These are phyloP conservation scores for Diploscapter pachys DNA, from an alignment of 1,140 invertebrate genomes.

Conservation along the genomic window DNA sequence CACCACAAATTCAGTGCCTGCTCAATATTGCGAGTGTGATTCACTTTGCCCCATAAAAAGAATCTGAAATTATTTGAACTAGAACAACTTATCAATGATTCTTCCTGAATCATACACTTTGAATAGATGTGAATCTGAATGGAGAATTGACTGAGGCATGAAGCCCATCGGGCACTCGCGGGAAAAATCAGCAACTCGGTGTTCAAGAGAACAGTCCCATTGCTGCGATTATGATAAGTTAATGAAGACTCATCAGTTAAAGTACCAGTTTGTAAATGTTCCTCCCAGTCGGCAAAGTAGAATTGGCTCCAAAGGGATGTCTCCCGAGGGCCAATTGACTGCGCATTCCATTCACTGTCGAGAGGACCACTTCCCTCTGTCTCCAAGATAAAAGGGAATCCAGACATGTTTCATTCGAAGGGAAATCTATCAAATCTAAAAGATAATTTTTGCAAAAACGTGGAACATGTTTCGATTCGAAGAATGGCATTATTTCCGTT, in stretches of 20 bases:
- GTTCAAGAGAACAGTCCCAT: slow-evolving; percentile 25
- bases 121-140: slow-evolving; percentile 22
- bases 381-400: neutral
- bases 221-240: neutral
- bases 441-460: neutral
- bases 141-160: slow-evolving; percentile 19
- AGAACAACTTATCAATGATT: neutral
- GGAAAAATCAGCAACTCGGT: slow-evolving; percentile 3
- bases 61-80: neutral
- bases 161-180: slow-evolving; percentile 10
- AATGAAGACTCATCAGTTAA: slow-evolving; percentile 1
- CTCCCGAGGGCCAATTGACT: slow-evolving; percentile 19
- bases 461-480: no score
- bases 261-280: slow-evolving; percentile 32
- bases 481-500: no score
- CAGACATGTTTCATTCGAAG: slow-evolving; percentile 1
- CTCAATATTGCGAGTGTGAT: slow-evolving; percentile 23
- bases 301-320: slow-evolving; percentile 13
- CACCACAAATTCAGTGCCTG: slow-evolving; percentile 32
- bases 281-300: slow-evolving; percentile 21
- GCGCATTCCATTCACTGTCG: slow-evolving; percentile 25
- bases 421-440: neutral
- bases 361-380: slow-evolving; percentile 19
- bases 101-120: slow-evolving; percentile 14
- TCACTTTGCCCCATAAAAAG: slow-evolving; percentile 21